Conservation (phyloP, 2,888 invertebrate species). For the Tachina lurida region DNA sequence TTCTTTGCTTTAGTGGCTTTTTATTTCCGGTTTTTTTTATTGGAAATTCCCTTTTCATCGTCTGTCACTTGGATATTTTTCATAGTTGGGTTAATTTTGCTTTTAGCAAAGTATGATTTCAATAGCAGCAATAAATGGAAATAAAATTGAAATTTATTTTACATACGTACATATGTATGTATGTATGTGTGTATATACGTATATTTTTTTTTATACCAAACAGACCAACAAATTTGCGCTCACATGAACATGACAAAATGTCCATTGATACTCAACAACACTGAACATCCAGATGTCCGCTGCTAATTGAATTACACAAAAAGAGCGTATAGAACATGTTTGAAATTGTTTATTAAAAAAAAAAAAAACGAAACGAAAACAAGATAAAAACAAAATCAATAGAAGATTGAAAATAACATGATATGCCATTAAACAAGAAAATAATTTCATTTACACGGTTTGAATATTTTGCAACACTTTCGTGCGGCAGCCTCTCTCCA, state of each 20-base stretch:
- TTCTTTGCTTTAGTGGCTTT: too few relatives aligned
- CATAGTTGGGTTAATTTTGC: too few relatives aligned
- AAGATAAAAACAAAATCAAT: not conserved
- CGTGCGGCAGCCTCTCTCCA: not conserved
- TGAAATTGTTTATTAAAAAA: slow-evolving; percentile 20
- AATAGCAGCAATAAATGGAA: too few relatives aligned
- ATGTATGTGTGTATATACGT: not conserved
- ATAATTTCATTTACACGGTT: slow-evolving; percentile 63
- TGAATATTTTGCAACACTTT: slow-evolving; percentile 52
- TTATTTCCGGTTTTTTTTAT: too few relatives aligned
- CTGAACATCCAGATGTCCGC: slow-evolving; percentile 42
- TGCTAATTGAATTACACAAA: slow-evolving; percentile 62
- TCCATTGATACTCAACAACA: slow-evolving; percentile 23
- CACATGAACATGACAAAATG: slow-evolving; percentile 23
- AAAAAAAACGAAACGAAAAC: not conserved
- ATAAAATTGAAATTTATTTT: too few relatives aligned
- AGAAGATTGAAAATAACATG: slow-evolving; percentile 30
- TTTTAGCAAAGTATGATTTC: too few relatives aligned
- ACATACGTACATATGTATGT: too few relatives aligned
- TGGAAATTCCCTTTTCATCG: too few relatives aligned
- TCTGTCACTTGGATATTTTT: too few relatives aligned
- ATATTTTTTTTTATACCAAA: slow-evolving; percentile 2
- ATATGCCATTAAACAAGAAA: slow-evolving; percentile 60
- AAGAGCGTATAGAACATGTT: not conserved
- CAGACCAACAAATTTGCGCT: not conserved